These are phyloP conservation scores for Nomada hirtipes DNA, from an alignment of 2,888 invertebrate genomes.

Conservation along the genomic window DNA sequence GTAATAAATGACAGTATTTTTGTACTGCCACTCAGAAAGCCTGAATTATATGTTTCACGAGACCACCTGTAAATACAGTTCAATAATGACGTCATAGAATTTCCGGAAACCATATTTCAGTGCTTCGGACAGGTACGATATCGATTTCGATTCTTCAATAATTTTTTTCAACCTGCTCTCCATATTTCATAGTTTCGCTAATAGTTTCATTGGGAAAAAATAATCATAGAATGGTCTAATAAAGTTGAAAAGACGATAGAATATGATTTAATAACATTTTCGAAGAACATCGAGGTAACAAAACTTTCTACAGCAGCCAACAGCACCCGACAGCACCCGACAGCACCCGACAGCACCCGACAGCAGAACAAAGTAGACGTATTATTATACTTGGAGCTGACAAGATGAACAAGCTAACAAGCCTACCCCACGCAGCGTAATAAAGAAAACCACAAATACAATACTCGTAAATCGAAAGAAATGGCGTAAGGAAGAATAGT, in stretches of 20 bases:
- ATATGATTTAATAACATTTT: neutral
- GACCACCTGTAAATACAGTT: too few species aligned
- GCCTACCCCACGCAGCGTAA: conserved; percentile 17
- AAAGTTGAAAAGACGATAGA: too few species aligned
- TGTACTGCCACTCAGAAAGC: too few species aligned
- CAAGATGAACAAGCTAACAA: conserved; percentile 28
- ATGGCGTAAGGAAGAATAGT: conserved; percentile 26
- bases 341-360: neutral
- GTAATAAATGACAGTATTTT: neutral
- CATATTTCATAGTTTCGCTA: too few species aligned
- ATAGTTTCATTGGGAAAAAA: too few species aligned
- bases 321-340: neutral
- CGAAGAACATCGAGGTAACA: neutral
- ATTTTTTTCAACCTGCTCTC: neutral
- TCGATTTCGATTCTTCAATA: too few species aligned
- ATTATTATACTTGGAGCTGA: neutral
- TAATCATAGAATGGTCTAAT: too few species aligned
- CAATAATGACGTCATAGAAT: too few species aligned
- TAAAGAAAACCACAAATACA: conserved; percentile 33
- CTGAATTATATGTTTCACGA: too few species aligned
- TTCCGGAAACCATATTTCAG: too few species aligned
- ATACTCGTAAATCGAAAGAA: conserved; percentile 28
- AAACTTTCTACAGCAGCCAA: neutral
- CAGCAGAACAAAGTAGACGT: conserved; percentile 5
- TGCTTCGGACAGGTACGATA: too few species aligned